Conservation (phyloP, 2,113 vertebrate species). For the Notiomystis cincta region DNA sequence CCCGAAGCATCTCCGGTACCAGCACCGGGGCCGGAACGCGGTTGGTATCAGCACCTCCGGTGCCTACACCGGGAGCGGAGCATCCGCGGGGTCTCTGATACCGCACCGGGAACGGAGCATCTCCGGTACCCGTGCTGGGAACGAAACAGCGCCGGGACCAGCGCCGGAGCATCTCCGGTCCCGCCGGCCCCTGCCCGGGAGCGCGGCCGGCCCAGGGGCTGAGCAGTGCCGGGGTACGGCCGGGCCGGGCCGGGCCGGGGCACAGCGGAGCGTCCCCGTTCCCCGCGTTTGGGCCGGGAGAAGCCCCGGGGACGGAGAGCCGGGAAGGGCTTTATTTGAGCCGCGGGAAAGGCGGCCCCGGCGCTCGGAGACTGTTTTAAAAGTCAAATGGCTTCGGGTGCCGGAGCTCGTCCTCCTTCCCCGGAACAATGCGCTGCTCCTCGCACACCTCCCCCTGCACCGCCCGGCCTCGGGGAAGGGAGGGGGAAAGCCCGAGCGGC, state of each 20-base stretch:
- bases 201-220: not conserved
- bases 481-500: not conserved
- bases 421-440: not conserved
- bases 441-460: conserved; percentile 31
- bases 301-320: not conserved
- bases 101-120: too few relatives aligned
- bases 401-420: not conserved
- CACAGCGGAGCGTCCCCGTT: not conserved
- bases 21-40: rapidly evolving
- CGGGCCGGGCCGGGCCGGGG: not conserved
- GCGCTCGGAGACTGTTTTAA: conserved; percentile 11
- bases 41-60: too few relatives aligned
- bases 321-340: not conserved
- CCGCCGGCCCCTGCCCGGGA: not conserved
- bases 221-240: not conserved
- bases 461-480: not conserved
- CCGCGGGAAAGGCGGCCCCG: not conserved
- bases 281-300: not conserved
- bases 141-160: not conserved
- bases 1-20: not conserved
- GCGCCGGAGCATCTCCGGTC: not conserved
- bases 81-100: not conserved
- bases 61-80: not conserved
- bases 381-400: conserved; percentile 29
- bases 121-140: too few relatives aligned